A percentile compares a stretch with the other conserved stretches of the same genome.
phyloP scores from a whole-genome alignment of 2,113 vertebrate species.

The Propithecus coquereli region DNA sequence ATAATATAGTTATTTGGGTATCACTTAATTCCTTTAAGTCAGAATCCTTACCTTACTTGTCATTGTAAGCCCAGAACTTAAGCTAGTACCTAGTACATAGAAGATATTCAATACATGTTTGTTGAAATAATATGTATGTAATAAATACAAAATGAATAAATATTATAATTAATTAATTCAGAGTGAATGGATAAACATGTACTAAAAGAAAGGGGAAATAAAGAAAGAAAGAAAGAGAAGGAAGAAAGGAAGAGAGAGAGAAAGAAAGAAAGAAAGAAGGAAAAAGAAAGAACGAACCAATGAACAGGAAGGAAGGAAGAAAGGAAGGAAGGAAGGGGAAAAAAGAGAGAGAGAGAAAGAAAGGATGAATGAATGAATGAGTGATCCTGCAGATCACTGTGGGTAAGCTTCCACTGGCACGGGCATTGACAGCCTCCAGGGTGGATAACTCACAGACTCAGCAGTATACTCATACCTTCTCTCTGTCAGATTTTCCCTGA shows the following conservation, averaged over 20 bases:
- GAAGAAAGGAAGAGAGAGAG: too few species aligned
- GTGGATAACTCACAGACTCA: conserved; percentile 33
- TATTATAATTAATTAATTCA: neutral
- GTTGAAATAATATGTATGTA: neutral
- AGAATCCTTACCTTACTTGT: neutral
- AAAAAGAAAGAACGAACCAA: too few species aligned
- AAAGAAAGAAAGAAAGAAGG: neutral
- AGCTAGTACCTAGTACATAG: neutral
- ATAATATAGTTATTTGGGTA: neutral
- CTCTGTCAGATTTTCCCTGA: conserved; percentile 55
- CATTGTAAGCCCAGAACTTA: neutral
- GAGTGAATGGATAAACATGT: neutral
- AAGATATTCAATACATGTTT: neutral
- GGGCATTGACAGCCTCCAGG: conserved; percentile 20
- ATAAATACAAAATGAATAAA: neutral
- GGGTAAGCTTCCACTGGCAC: neutral
- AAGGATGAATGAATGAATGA: neutral
- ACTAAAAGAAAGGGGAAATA: neutral
- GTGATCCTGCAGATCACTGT: neutral
- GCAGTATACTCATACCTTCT: conserved; percentile 32
- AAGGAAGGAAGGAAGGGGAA: too few species aligned
- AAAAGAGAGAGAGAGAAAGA: neutral
- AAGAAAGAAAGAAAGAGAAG: too few species aligned
- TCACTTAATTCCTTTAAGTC: neutral
- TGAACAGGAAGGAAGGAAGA: too few species aligned